These are phyloP conservation scores for Perdix hodgsoniae DNA, from an alignment of 2,797 vertebrate genomes.

Conservation along the genomic window DNA sequence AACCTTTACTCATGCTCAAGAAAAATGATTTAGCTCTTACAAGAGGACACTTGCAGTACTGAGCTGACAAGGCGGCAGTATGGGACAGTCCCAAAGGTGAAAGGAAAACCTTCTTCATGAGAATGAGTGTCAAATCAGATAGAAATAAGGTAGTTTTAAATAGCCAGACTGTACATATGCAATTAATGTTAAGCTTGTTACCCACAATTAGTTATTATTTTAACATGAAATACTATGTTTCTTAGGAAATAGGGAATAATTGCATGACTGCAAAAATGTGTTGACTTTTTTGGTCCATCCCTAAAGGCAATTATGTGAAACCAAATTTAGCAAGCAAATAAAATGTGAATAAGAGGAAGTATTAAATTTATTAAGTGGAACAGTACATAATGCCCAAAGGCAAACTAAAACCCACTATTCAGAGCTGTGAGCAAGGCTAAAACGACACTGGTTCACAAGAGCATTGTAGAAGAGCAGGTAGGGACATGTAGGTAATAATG, in stretches of 20 bases:
- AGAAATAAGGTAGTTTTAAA: not conserved
- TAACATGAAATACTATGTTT: not conserved
- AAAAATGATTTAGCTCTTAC: not conserved
- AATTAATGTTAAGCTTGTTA: not conserved
- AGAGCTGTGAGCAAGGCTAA: not conserved
- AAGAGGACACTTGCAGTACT: not conserved
- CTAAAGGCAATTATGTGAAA: not conserved
- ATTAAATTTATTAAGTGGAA: conserved; percentile 57
- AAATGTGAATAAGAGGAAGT: conserved; percentile 17
- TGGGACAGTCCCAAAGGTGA: not conserved
- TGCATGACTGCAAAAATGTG: not conserved
- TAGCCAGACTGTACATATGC: not conserved
- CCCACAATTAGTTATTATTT: not conserved
- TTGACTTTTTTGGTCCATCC: conserved; percentile 8
- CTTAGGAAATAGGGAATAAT: not conserved
- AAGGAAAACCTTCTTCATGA: not conserved
- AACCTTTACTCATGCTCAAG: not conserved
- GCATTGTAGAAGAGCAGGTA: not conserved
- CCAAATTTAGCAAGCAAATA: conserved; percentile 47
- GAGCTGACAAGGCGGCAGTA: not conserved
- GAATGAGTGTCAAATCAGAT: not conserved
- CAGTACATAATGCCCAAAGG: conserved; percentile 37
- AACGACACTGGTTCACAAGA: conserved; percentile 9
- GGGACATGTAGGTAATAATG: not conserved
- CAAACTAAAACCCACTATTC: conserved; percentile 48